A percentile compares a stretch with the other conserved stretches of the same genome.
phyloP scores from a whole-genome alignment of 2,797 vertebrate species.

The Tapera naevia region DNA sequence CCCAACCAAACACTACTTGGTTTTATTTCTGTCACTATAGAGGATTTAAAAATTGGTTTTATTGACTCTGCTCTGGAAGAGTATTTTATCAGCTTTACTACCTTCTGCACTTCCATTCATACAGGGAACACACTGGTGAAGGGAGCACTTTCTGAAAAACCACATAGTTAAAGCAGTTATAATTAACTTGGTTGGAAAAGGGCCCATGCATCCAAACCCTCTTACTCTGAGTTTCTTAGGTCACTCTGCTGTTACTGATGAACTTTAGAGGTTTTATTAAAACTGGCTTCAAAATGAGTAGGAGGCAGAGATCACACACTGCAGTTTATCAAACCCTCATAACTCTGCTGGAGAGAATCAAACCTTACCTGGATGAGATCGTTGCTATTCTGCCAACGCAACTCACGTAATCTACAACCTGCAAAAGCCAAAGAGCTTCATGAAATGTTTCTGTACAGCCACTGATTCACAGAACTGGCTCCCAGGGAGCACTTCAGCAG shows the following conservation, averaged over 20 bases:
- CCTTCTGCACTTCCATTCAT: background rate
- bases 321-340: background rate
- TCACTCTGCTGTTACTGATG: background rate
- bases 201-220: background rate
- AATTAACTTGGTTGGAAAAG: background rate
- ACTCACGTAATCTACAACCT: slow-evolving; percentile 69
- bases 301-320: background rate
- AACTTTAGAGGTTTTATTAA: background rate
- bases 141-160: background rate
- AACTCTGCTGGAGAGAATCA: background rate
- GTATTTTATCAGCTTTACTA: background rate
- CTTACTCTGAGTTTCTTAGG: background rate
- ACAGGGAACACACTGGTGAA: background rate
- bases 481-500: background rate
- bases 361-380: slow-evolving; percentile 80
- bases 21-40: background rate
- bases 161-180: background rate
- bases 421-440: background rate
- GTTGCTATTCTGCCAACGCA: slow-evolving; percentile 65
- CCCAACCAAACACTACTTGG: background rate
- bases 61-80: background rate
- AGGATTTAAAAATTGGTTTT: background rate
- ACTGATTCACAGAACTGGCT: background rate
- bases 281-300: background rate
- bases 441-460: background rate